Evolutionary conservation across 2,797 vertebrate genomes (phyloP), one percentile per base, ranked within the genome.

Genomic region (Acrossocheilus wenchowensis): DNA sequence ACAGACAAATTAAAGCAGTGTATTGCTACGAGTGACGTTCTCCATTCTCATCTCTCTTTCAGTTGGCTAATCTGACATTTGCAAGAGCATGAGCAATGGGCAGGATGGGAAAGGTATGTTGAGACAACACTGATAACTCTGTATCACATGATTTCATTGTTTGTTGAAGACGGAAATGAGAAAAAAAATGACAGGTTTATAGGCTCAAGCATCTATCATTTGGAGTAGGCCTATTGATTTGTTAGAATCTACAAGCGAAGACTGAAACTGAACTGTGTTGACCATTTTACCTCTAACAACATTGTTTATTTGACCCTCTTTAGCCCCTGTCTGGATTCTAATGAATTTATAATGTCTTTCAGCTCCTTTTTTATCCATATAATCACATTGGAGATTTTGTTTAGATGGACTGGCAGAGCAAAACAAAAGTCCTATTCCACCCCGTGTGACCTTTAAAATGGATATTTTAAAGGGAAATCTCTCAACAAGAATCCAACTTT

Each of bases 1-100:
- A 57, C 78, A 73, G 78, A 87, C 66, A 72, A 87, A 78, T 80
- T 84, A 85, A 81, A 88, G 36, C 81, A 82, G 81, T 64, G 81
- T 72, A 87, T 88, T 82, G 12, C 74, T 66, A 66, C n/a, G 50
- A 78, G 48, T 85, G 48, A 57, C 74, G 39, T 30, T 84, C 78
- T 43, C 23, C 30, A 21, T 34, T 75, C 26, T 77, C 48, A 54
- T 71, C 50, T 85, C 64, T 39, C 39, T 78, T 57, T 82, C 34
- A 73, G 72, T 23, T 74, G 36, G 75, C 23, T 66, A 52, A 78
- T 84, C 45, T 78, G 36, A 78, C 45, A 43, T 84, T 78, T 52
- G 23, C 14, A 26, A 52, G 34, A 48, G 19, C 2, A 62, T 83
- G 41, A 39, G 39, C 19, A 66, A 54, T 26, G 6, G 66, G 15